Percentiles rank a stretch among this genome's conserved stretches.
phyloP scores from a whole-genome alignment of 2,888 invertebrate species.

The Eristalis pertinax region DNA sequence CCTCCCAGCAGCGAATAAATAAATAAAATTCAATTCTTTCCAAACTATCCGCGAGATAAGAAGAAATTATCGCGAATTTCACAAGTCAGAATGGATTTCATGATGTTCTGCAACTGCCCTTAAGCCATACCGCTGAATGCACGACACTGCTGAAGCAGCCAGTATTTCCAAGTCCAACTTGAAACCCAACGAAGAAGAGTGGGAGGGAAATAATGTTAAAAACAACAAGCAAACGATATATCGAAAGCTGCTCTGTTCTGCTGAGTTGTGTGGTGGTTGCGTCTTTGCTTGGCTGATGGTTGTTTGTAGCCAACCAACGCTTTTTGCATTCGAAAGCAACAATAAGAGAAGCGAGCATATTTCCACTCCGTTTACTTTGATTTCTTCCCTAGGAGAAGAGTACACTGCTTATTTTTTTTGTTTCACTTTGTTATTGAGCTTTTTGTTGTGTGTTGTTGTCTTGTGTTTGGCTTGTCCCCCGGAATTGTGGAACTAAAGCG shows the following conservation, averaged over 20 bases:
- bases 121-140: conserved; percentile 4
- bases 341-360: conserved; percentile 37
- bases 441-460: no score
- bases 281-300: conserved; percentile 11
- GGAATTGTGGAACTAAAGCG: conserved; percentile 30
- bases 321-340: conserved; percentile 38
- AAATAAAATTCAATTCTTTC: conserved; percentile 3
- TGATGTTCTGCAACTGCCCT: conserved; percentile 30
- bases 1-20: conserved; percentile 28
- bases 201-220: not conserved
- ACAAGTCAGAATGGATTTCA: not conserved
- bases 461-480: conserved; percentile 13
- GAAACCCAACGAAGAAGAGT: not conserved
- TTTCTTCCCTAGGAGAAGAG: conserved; percentile 28
- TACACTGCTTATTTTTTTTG: not conserved
- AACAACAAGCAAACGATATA: not conserved
- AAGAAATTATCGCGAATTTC: conserved; percentile 16
- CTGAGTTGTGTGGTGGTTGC: conserved; percentile 1
- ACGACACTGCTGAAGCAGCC: conserved; percentile 11
- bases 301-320: conserved; percentile 10
- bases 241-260: conserved; percentile 12
- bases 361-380: conserved; percentile 53
- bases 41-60: conserved; percentile 7
- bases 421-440: not conserved
- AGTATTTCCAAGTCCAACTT: conserved; percentile 40